Evolutionary conservation across 2,113 vertebrate genomes (phyloP).

Genomic region (Oreochromis spilurus): DNA sequence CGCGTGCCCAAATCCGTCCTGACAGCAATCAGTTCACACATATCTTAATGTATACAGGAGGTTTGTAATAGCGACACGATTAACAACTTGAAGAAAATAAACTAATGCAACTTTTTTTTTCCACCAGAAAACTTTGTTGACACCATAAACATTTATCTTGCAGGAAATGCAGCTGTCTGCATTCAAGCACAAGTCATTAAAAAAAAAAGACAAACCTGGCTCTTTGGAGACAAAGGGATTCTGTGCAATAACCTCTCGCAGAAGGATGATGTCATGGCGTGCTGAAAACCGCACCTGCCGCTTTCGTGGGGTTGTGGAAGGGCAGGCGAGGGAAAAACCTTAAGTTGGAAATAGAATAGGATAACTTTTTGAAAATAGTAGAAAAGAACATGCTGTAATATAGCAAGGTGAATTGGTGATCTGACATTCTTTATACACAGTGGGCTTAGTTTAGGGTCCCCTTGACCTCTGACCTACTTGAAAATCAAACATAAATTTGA

Average conservation of each 20-base stretch:
- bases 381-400: neutral
- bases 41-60: neutral
- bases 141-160: neutral
- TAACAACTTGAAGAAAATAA: neutral
- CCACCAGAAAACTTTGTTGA: neutral
- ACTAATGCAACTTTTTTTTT: accelerated
- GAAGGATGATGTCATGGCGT: conserved; percentile 75
- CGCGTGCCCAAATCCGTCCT: conserved; percentile 71
- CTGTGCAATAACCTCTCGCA: conserved; percentile 74
- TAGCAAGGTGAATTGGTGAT: neutral
- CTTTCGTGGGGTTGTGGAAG: conserved; percentile 67
- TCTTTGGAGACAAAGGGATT: conserved; percentile 77
- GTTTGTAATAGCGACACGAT: neutral
- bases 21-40: neutral
- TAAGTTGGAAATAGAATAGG: neutral
- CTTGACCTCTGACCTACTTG: neutral
- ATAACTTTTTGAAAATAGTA: neutral
- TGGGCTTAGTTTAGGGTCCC: neutral
- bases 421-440: neutral
- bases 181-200: neutral
- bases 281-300: conserved; percentile 76
- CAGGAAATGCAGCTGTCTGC: neutral
- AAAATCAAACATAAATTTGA: neutral
- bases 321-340: conserved; percentile 66
- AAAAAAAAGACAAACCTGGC: conserved; percentile 38